A percentile compares a stretch with the other conserved stretches of the same genome.
Conservation (phyloP, 2,797 vertebrate genomes). For the Kryptopterus vitreolus region DNA sequence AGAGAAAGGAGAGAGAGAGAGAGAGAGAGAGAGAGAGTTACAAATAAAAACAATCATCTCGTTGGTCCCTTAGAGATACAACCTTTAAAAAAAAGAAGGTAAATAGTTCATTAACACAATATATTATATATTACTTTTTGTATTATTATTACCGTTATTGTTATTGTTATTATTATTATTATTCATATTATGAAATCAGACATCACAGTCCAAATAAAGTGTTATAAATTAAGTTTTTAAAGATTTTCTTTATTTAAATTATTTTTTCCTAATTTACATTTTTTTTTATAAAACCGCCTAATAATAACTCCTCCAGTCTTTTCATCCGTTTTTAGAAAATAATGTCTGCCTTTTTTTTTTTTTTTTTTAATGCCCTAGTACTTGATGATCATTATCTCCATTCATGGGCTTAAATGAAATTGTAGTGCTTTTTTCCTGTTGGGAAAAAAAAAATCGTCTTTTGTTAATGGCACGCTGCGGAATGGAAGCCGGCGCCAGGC, state of each 20-base stretch:
- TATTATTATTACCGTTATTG: too few species aligned
- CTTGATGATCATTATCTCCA: constrained; percentile 84
- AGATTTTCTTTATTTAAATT: too few species aligned
- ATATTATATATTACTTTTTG: too few species aligned
- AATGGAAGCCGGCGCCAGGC: constrained; percentile 77
- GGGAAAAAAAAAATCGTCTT: constrained; percentile 84
- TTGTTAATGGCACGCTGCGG: constrained; percentile 88
- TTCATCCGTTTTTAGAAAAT: constrained; percentile 70
- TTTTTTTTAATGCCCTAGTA: constrained; percentile 61
- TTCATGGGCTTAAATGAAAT: constrained; percentile 83
- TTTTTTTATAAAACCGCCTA: too few species aligned
- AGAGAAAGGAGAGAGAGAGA: background rate
- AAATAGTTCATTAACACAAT: constrained; percentile 64
- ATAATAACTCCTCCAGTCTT: background rate
- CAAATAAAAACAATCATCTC: constrained; percentile 56
- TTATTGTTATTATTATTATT: too few species aligned
- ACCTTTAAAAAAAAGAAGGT: constrained; percentile 46
- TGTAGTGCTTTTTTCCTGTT: constrained; percentile 83
- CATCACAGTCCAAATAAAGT: too few species aligned
- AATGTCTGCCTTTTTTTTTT: constrained; percentile 59
- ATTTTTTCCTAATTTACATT: too few species aligned
- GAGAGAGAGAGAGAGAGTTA: constrained; percentile 58
- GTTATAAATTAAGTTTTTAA: too few species aligned
- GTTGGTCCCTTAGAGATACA: constrained; percentile 46
- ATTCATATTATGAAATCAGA: too few species aligned